Evolutionary conservation across 2,888 invertebrate genomes (phyloP), one percentile per base, ranked within the genome.

Genomic region (Timema podura): DNA sequence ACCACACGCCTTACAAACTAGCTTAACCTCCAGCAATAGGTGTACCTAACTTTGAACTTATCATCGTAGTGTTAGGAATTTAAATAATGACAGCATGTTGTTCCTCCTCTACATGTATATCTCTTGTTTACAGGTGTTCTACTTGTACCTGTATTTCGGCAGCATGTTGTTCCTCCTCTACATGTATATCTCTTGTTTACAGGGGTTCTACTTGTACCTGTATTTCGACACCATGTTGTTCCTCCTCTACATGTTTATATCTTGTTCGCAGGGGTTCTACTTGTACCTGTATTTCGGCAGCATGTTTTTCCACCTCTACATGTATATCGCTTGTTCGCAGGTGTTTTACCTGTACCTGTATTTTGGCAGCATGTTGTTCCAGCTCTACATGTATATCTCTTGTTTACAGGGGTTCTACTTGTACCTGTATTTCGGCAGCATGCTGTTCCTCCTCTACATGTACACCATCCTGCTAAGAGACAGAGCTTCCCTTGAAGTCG

Each of bases 201-300:
- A 84, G 83, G 83, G 91, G 11, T 94, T 92, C 83, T 94, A 94
- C 82, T 83, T 94, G 74, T 94, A 94, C 81, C 86, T 94, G 74
- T 94, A 94, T 82, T 88, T 92, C 77, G 92, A 92, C 73, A 93
- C 93, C 78, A 94, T 94, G 88, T 84, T 90, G 71, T 94, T 94
- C 79, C 85, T 94, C 68, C 84, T 92, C 71, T 92, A 92, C 81
- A 93, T 93, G 87, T 93, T n/a, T 8, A 16, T 61, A 78, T 70
- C 75, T 78, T 76, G 75, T 16, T 95, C 95, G 82, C 94, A 95
- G 86, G 83, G 90, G 13, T 94, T 92, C 83, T 94, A 94, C 82
- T 83, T 94, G 74, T 94, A 94, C 81, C 86, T 94, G 74, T 94
- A 93, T 82, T 88, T 92, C 77, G 92, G 92, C 73, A 93, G 93